phyloP scores from a whole-genome alignment of 2,113 vertebrate species.

The Mohoua ochrocephala region DNA sequence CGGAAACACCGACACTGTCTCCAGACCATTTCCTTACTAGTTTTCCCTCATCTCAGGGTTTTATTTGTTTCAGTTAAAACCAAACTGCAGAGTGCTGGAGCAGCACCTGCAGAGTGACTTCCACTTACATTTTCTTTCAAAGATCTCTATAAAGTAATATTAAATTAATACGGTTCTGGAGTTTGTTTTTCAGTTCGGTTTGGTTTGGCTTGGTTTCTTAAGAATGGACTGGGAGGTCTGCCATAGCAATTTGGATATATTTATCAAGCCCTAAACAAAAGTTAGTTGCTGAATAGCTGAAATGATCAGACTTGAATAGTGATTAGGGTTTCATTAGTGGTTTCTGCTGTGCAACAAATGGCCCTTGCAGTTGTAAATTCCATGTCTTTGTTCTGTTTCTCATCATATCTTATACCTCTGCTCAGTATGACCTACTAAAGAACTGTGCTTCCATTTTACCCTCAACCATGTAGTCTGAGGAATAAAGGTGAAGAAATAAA shows the following conservation, averaged over 20 bases:
- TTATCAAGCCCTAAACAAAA: constrained; percentile 11
- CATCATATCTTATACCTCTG: background rate
- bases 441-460: constrained; percentile 14
- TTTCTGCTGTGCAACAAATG: constrained; percentile 29
- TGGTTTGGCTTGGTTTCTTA: background rate
- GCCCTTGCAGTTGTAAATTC: background rate
- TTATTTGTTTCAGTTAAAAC: background rate
- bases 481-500: constrained; percentile 62
- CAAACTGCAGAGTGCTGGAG: background rate
- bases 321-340: background rate
- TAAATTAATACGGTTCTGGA: background rate
- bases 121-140: background rate
- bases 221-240: background rate
- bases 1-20: accelerated
- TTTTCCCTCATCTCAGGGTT: background rate
- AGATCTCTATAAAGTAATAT: background rate
- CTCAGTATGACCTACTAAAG: background rate
- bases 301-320: background rate
- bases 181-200: background rate
- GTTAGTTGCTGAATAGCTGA: background rate
- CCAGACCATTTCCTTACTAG: background rate
- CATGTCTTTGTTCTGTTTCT: constrained; percentile 35
- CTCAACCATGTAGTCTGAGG: constrained; percentile 14
- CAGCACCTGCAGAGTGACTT: background rate
- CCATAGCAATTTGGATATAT: background rate